Base-by-base conservation (phyloP, 2,113 vertebrate species). In the Haemorhous mexicanus region DNA sequence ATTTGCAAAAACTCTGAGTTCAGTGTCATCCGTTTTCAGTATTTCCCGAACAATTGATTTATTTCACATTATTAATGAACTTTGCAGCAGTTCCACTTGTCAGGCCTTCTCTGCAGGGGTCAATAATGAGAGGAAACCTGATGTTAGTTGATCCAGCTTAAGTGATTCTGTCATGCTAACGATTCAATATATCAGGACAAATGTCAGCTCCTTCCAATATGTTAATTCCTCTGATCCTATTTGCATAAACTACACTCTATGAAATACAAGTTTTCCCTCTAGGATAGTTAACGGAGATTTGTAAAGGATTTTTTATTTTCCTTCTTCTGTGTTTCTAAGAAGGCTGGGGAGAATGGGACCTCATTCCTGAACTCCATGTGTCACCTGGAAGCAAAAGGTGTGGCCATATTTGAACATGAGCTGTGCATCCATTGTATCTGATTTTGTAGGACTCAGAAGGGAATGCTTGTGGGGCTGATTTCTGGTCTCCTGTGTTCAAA, bases 51-150 rank as follows among this genome's bases (percentile, higher is more conserved):
- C 94, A 98, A 99, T 99, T 99, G 99, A 99, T 99, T 99, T 98
- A 99, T 99, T 98, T 98, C 98, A 98, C 98, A 98, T 99, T 99
- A 99, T 99, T 99, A 99, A 99, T 99, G 99, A 99, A 99, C 99
- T 99, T 99, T 99, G 98, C 98, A 96, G 98, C 98, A 98, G 98
- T 98, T 98, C 98, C 94, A 98, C 98, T 98, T 99, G 99, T 99
- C 99, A 99, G 98, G 97, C 97, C 97, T 95, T 97, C 98, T 98
- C 98, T 96, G 97, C 79, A 97, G 96, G 98, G 99, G 98, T 99
- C 99, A 99, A 99, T 99, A 99, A 99, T 96, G 96, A 98, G 98
- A 98, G 98, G 98, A 99, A 99, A 99, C 98, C 98, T 99, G 98
- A 98, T 98, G 98, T 98, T 98, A 99, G 98, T 98, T 98, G 98